Evolutionary conservation across 2,888 invertebrate genomes (phyloP).

Genomic region (Pammene fasciana): DNA sequence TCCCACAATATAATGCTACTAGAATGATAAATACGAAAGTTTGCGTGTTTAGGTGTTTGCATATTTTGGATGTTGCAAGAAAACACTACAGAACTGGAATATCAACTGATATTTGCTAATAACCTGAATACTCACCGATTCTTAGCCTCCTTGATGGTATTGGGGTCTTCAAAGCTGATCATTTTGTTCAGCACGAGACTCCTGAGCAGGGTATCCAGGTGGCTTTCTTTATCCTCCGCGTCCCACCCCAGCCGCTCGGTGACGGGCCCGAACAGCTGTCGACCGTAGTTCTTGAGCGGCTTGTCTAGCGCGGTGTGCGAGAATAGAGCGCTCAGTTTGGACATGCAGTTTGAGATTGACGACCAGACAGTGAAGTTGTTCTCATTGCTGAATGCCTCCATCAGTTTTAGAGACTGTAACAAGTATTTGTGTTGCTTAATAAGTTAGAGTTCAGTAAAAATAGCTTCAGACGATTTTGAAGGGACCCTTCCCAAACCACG

Average conservation of each 20-base stretch:
- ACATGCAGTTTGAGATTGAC: conserved; percentile 89
- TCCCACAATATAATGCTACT: too few species aligned
- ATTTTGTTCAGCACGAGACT: conserved; percentile 92
- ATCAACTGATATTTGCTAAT: not conserved
- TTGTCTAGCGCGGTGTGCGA: conserved; percentile 91
- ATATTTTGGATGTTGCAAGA: too few species aligned
- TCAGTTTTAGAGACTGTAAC: conserved; percentile 87
- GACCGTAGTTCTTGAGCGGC: conserved; percentile 89
- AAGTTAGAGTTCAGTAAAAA: not conserved
- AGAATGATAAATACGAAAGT: too few species aligned
- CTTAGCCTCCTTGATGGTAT: conserved; percentile 90
- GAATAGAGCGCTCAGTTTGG: conserved; percentile 89
- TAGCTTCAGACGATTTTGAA: too few species aligned
- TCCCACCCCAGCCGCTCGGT: conserved; percentile 93
- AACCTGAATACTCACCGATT: conserved; percentile 71
- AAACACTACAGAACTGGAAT: too few species aligned
- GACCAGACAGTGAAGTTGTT: conserved; percentile 97
- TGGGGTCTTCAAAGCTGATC: conserved; percentile 91
- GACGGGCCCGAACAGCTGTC: conserved; percentile 88
- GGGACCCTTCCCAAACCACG: too few species aligned
- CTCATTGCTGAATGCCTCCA: conserved; percentile 93
- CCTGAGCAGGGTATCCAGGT: conserved; percentile 92
- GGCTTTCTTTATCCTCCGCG: conserved; percentile 90
- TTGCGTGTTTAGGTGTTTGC: too few species aligned
- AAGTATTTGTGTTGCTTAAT: conserved; percentile 11